phyloP scores from a whole-genome alignment of 37 sponge, comb jelly and placozoan species.

The Ephydatia muelleri region DNA sequence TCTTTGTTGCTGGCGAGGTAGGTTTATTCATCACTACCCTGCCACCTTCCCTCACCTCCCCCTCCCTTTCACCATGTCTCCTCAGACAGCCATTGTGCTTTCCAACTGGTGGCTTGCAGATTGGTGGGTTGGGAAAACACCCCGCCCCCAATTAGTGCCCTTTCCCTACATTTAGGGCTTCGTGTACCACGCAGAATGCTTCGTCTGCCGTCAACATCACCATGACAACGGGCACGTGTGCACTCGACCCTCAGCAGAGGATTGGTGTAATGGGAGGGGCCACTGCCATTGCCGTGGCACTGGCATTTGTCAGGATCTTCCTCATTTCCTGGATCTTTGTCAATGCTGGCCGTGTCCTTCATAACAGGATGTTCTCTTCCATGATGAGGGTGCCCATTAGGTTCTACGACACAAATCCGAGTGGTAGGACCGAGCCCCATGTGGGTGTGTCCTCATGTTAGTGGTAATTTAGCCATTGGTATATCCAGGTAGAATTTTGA shows the following conservation, averaged over 20 bases:
- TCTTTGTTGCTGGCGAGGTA: constrained; percentile 66
- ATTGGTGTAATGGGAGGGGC: constrained; percentile 47
- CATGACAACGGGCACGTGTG: constrained; percentile 7
- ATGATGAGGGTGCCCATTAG: constrained; percentile 71
- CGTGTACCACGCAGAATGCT: background rate
- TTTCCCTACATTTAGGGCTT: constrained; percentile 23
- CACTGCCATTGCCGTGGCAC: constrained; percentile 21
- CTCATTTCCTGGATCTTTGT: constrained; percentile 46
- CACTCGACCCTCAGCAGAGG: constrained; percentile 29
- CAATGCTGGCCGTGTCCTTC: constrained; percentile 64
- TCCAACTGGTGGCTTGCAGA: constrained; percentile 78
- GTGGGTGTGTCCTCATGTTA: background rate
- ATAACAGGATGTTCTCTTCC: constrained; percentile 72
- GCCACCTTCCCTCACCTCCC: too few relatives aligned
- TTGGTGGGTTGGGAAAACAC: constrained; percentile 45
- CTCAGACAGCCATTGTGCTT: constrained; percentile 32
- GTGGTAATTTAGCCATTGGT: background rate
- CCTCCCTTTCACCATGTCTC: too few relatives aligned
- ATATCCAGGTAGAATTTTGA: constrained; percentile 71
- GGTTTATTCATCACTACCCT: background rate
- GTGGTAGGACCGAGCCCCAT: constrained; percentile 38
- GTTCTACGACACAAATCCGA: constrained; percentile 85
- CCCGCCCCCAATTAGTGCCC: too few relatives aligned
- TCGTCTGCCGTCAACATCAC: background rate
- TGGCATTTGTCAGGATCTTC: constrained; percentile 34